Percentiles rank a stretch among this genome's conserved stretches.
These are phyloP conservation scores for Elephas maximus DNA, from an alignment of 2,113 vertebrate species.

Conservation along the genomic window DNA sequence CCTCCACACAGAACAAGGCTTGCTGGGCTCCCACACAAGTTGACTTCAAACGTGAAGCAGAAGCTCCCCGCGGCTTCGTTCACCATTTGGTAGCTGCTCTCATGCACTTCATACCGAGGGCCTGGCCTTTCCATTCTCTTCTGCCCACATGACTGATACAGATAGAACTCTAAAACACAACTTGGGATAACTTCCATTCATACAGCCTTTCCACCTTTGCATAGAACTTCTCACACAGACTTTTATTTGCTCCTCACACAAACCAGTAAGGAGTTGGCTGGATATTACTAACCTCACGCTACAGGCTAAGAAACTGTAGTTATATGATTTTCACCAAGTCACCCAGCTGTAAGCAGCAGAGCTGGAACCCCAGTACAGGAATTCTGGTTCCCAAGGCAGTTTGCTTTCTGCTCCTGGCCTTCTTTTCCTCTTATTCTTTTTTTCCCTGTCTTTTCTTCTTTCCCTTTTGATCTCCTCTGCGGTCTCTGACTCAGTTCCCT, in stretches of 20 bases:
- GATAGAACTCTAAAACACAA: not conserved
- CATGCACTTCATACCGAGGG: not conserved
- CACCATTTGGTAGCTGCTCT: not conserved
- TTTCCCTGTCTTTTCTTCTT: not conserved
- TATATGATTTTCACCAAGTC: not conserved
- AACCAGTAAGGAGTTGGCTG: not conserved
- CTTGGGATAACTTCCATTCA: not conserved
- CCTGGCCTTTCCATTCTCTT: not conserved
- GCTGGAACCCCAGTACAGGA: not conserved
- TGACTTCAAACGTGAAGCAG: not conserved
- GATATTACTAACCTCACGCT: not conserved
- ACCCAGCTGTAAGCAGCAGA: not conserved
- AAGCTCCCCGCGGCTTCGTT: not conserved
- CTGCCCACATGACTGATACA: not conserved
- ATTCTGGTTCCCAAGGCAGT: not conserved
- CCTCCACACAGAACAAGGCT: not conserved
- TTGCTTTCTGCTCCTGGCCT: not conserved
- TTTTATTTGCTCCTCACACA: slow-evolving; percentile 13
- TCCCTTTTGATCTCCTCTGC: not conserved
- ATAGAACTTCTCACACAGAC: not conserved
- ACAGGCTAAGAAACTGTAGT: not conserved
- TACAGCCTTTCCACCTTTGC: not conserved
- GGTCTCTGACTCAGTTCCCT: not conserved
- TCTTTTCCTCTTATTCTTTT: not conserved
- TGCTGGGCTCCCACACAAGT: not conserved